These are phyloP conservation scores for Metacarcinus magister DNA, from an alignment of 2,888 invertebrate species.

Conservation along the genomic window DNA sequence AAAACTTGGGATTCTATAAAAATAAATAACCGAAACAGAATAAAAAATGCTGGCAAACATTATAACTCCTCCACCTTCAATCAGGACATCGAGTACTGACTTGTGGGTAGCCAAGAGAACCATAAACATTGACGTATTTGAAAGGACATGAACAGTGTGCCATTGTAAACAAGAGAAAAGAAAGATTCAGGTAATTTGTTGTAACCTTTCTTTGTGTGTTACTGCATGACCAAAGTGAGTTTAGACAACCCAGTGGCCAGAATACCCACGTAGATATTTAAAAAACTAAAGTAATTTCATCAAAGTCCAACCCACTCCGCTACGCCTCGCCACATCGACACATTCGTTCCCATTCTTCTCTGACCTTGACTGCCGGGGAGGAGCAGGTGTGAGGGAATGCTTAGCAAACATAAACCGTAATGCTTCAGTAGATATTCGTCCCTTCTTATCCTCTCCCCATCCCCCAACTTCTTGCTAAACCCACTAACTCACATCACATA, in stretches of 20 bases:
- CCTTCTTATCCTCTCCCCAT: not conserved
- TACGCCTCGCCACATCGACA: not conserved
- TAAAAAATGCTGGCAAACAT: no score
- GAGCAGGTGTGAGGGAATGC: conserved; percentile 47
- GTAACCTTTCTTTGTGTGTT: not conserved
- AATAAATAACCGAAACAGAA: not conserved
- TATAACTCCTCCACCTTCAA: not conserved
- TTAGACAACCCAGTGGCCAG: not conserved
- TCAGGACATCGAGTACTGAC: no score
- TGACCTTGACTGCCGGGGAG: not conserved
- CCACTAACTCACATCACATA: not conserved
- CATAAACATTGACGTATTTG: no score
- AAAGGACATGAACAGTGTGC: not conserved
- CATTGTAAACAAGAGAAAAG: not conserved
- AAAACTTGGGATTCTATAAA: not conserved
- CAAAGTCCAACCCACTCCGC: not conserved
- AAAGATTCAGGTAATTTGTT: not conserved
- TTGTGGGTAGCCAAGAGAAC: no score
- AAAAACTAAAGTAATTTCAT: not conserved
- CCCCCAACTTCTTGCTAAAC: not conserved
- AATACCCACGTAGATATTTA: not conserved
- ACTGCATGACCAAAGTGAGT: not conserved
- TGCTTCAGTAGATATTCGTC: not conserved
- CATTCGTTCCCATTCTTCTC: not conserved
- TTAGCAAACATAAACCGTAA: not conserved